phyloP scores from a whole-genome alignment of 2,888 invertebrate species.

The Choristoneura rosaceana region DNA sequence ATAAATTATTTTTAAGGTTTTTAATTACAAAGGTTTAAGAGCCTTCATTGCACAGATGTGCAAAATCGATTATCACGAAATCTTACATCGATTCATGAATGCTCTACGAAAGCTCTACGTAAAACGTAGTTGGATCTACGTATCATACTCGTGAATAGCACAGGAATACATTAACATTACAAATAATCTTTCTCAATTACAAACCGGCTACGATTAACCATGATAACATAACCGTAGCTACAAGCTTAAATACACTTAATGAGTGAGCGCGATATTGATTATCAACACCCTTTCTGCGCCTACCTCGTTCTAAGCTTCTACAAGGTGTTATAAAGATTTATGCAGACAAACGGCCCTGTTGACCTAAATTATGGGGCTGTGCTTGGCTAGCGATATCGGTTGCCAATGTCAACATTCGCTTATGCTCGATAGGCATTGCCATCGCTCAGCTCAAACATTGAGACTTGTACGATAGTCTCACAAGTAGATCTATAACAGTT shows the following conservation, averaged over 20 bases:
- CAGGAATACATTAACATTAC: too few species aligned
- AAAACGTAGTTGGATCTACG: too few species aligned
- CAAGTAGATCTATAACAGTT: too few species aligned
- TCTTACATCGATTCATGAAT: neutral
- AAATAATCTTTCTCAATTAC: neutral
- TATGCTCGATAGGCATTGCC: neutral
- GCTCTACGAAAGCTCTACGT: too few species aligned
- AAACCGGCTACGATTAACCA: neutral
- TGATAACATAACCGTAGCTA: neutral
- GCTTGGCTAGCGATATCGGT: conserved; percentile 18
- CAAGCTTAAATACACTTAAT: neutral
- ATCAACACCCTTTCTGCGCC: neutral
- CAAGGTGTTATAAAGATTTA: conserved; percentile 15
- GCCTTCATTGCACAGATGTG: neutral
- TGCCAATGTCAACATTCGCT: conserved; percentile 24
- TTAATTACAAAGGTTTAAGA: neutral
- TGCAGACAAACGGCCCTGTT: conserved; percentile 24
- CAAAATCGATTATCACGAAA: neutral
- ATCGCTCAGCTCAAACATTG: neutral
- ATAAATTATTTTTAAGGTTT: neutral
- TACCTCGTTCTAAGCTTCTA: neutral
- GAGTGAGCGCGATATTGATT: conserved; percentile 5
- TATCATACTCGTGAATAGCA: too few species aligned
- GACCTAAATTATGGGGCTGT: conserved; percentile 28
- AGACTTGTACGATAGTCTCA: too few species aligned